Percentiles rank a stretch among this genome's conserved stretches.
phyloP scores from a whole-genome alignment of 2,888 invertebrate species.

The Hypercompe scribonia region DNA sequence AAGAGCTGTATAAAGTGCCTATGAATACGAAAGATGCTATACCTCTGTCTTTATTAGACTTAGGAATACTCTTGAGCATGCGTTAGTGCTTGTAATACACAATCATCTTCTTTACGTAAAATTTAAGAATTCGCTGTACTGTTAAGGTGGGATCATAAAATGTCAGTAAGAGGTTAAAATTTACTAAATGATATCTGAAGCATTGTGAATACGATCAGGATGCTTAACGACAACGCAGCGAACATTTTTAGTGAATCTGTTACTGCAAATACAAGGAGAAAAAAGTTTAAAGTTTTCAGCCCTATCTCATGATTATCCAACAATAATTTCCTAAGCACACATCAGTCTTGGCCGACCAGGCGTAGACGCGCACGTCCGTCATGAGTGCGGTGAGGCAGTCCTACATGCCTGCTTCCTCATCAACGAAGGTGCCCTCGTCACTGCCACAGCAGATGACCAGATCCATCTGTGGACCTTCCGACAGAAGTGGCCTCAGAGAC shows the following conservation, averaged over 20 bases:
- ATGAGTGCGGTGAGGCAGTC: constrained; percentile 93
- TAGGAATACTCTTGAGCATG: no score
- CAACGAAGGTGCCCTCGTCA: constrained; percentile 98
- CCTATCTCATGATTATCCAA: not conserved
- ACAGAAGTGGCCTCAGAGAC: constrained; percentile 97
- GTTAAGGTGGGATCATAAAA: not conserved
- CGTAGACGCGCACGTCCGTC: constrained; percentile 97
- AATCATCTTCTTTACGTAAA: no score
- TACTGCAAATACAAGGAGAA: no score
- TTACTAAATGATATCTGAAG: not conserved
- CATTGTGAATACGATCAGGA: not conserved
- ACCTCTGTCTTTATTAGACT: no score
- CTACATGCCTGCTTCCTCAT: constrained; percentile 97
- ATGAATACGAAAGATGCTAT: no score
- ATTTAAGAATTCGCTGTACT: not conserved
- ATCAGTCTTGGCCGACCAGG: constrained; percentile 97
- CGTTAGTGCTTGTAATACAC: no score
- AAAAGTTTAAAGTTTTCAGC: not conserved
- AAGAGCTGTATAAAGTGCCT: not conserved
- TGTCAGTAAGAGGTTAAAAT: not conserved
- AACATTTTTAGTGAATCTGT: no score
- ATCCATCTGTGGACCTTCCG: constrained; percentile 99
- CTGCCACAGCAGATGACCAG: constrained; percentile 98
- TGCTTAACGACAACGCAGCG: not conserved
- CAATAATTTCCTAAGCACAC: constrained; percentile 62